These are phyloP conservation scores for Wasmannia auropunctata DNA, from an alignment of 1,140 invertebrate genomes.

Conservation along the genomic window DNA sequence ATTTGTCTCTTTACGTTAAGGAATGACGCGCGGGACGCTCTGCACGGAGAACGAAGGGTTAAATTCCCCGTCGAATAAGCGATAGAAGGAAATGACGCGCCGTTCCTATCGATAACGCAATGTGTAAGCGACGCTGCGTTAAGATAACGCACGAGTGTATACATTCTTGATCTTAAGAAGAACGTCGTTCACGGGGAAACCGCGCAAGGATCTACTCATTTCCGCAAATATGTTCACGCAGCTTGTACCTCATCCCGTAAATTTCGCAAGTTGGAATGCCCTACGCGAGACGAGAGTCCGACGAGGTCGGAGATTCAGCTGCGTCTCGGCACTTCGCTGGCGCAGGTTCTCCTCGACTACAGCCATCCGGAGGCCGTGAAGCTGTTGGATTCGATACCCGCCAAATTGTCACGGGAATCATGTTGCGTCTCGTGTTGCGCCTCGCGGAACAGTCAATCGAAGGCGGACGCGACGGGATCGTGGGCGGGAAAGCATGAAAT, in stretches of 20 bases:
- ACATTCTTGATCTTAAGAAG: neutral
- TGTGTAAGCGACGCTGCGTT: constrained; percentile 7
- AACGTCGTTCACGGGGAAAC: neutral
- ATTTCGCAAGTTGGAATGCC: constrained; percentile 15
- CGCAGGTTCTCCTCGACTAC: constrained; percentile 65
- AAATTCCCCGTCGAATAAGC: neutral
- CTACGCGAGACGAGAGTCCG: constrained; percentile 38
- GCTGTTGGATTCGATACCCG: constrained; percentile 71
- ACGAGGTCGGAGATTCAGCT: constrained; percentile 58
- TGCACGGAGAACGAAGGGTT: neutral
- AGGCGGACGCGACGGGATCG: constrained; percentile 76
- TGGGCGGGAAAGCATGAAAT: constrained; percentile 76
- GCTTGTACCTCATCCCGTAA: neutral
- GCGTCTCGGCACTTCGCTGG: constrained; percentile 62
- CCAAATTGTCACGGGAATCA: constrained; percentile 72
- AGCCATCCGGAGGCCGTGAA: constrained; percentile 58
- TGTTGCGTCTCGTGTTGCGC: constrained; percentile 81
- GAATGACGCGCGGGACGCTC: neutral
- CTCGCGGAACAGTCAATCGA: constrained; percentile 79
- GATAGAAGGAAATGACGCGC: neutral
- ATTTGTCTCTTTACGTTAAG: neutral
- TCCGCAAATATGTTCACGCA: neutral
- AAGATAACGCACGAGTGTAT: neutral
- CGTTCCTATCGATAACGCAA: neutral
- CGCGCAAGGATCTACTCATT: neutral